Conservation (phyloP, 2,113 vertebrate species). For the Cromileptes altivelis region DNA sequence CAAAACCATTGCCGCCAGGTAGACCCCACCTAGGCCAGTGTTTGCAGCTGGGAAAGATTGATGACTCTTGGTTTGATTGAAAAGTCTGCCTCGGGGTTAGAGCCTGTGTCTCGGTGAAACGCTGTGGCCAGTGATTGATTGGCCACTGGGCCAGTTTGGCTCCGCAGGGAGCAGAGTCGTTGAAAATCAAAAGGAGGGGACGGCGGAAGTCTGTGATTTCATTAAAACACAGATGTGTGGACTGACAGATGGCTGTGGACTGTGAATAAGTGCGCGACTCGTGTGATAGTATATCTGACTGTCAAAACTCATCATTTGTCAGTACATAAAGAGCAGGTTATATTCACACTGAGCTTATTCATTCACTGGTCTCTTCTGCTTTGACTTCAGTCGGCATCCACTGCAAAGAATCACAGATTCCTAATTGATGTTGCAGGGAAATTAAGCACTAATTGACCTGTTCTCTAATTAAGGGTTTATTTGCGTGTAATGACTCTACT, state of each 20-base stretch:
- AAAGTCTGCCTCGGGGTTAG: conserved; percentile 84
- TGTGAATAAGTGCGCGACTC: conserved; percentile 41
- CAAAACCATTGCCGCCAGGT: conserved; percentile 67
- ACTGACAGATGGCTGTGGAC: conserved; percentile 50
- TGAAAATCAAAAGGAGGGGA: conserved; percentile 73
- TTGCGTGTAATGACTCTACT: conserved; percentile 44
- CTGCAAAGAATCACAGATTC: conserved; percentile 28
- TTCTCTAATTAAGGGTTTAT: conserved; percentile 54
- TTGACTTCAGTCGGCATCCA: not conserved
- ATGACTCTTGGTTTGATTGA: conserved; percentile 87
- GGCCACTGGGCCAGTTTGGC: conserved; percentile 69
- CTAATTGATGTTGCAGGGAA: conserved; percentile 29
- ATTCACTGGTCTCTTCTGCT: conserved; percentile 15
- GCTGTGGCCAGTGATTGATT: conserved; percentile 84
- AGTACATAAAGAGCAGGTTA: conserved; percentile 18
- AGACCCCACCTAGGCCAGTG: conserved; percentile 49
- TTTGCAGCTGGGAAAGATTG: conserved; percentile 76
- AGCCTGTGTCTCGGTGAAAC: conserved; percentile 79
- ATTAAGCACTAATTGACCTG: conserved; percentile 52
- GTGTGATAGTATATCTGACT: conserved; percentile 17
- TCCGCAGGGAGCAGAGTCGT: conserved; percentile 69
- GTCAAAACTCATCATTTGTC: conserved; percentile 23
- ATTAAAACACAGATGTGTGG: conserved; percentile 72
- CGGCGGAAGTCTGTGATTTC: conserved; percentile 61
- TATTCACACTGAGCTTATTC: conserved; percentile 8